Evolutionary conservation across 2,797 vertebrate species (phyloP), one percentile per base, ranked within the genome.

Genomic region (Chrysolophus pictus): DNA sequence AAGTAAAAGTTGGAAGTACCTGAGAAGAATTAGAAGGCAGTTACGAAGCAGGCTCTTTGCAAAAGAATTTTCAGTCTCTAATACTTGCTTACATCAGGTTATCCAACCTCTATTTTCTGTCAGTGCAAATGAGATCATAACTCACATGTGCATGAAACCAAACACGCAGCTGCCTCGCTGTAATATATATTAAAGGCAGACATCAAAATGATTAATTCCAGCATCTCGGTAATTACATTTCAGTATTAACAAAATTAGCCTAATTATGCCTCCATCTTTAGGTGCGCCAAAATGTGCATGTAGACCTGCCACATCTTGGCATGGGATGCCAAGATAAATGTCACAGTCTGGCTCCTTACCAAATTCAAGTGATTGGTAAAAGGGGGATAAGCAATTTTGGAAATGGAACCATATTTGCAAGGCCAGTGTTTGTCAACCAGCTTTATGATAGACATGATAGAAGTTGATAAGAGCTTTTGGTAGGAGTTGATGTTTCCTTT

Each of bases 191-290:
- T 96, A 95, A 95, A 91, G 88, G 35, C 84, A 88, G 90, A 65
- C 78, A 47, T 49, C 78, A 89, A 84, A 92, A 84, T 89, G 2
- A 90, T 95, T 94, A 51, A 90, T 93, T 67, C 91, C 88, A 94
- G 82, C 31, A 68, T 68, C 71, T 76, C 85, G 85, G 91, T 89
- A 95, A 88, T 95, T 73, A 49, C 58, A 55, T 91, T 87, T 63
- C 83, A 90, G 92, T 94, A 95, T 94, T 95, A 96, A 85, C 60
- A 92, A 95, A 95, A 90, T 92, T 64, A 91, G 72, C 72, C 74
- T 92, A 94, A 88, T 95, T 87, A 58, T 49, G 41, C 29, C 24
- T 85, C n/a, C 16, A 11, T 49, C 78, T 67, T 87, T 71, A 69
- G 68, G 29, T 21, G 62, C 71, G 73, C 44, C 2, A 1, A 68